A percentile compares a stretch with the other conserved stretches of the same genome.
phyloP scores from a whole-genome alignment of 2,797 vertebrate species.

The Dromococcyx pavoninus region DNA sequence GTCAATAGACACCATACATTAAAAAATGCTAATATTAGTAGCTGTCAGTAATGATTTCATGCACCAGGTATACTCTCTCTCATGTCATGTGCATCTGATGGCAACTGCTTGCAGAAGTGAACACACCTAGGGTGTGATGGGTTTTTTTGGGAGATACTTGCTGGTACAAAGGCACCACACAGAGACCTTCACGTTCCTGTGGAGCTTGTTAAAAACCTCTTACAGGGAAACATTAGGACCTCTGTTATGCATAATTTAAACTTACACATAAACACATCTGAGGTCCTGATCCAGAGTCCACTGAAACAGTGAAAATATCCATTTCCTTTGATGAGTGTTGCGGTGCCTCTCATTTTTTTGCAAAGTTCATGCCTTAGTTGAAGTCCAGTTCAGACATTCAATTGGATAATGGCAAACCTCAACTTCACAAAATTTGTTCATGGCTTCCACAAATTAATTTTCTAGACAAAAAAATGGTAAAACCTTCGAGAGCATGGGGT shows the following conservation, averaged over 20 bases:
- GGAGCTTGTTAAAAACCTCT: not conserved
- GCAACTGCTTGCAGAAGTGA: not conserved
- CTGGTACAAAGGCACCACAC: not conserved
- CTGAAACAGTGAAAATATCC: not conserved
- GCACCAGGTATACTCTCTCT: not conserved
- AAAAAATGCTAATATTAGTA: not conserved
- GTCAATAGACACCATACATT: not conserved
- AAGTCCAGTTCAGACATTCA: not conserved
- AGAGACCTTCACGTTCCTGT: not conserved
- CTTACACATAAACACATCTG: not conserved
- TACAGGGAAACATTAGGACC: not conserved
- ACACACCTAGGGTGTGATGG: not conserved
- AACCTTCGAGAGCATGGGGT: not conserved
- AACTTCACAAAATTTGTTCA: not conserved
- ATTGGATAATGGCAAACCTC: not conserved
- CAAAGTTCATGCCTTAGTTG: not conserved
- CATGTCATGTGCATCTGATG: fast-evolving
- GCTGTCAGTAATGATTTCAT: not conserved
- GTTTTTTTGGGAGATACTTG: not conserved
- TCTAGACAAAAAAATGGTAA: not conserved
- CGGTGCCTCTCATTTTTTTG: not conserved
- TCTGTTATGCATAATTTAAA: not conserved
- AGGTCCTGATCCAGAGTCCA: not conserved
- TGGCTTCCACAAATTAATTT: not conserved
- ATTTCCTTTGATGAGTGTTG: not conserved